Base-by-base conservation (phyloP, 2,888 invertebrate genomes). In the Dendrolimus houi region DNA sequence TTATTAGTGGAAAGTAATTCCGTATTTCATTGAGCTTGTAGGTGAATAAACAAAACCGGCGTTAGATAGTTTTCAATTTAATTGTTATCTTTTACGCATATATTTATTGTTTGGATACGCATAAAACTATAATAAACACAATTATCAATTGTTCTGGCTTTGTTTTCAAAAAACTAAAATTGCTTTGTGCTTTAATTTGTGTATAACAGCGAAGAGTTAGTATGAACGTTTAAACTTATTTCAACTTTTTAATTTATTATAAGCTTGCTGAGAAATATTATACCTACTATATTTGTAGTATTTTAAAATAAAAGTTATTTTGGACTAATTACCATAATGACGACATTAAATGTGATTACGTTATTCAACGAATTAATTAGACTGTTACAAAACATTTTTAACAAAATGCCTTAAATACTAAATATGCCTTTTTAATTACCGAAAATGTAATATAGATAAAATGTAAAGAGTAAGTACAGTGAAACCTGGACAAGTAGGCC, bases 191-290 rank as follows among this genome's bases (percentile, higher is more conserved):
- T 29, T 14, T 55, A 17, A 55, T 55, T 52, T 17, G 40, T 29
- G 29, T 13, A 57, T 29, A 54, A 52, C 40, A 41, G 53, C 29
- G 54, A 57, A 54, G 56, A 47, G 54, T 54, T 13, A 54, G 54
- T 52, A 47, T 9, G 47, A 57, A 57, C 52, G 40, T 53, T 53
- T 47, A 47, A 47, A 42, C 14, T 14, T 42, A 10, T 42, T 42
- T 42, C 1, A 14, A 29, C 6, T 29, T 47, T 47, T 7, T 47
- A 47, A 9, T 47, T 47, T 47, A 47, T 47, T 47, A 47, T 6
- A 47, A 47, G 12, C 47, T 47, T 12, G 47, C 6, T 47, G 47
- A 47, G 47, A 47, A 47, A 47, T 29, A 29, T 29, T 29, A 17
- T 17, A 29, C 29, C 8, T 47, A 47, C 12, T 10, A 47, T 10